Base-by-base conservation (phyloP, 2,113 vertebrate species). In the Vicugna pacos region DNA sequence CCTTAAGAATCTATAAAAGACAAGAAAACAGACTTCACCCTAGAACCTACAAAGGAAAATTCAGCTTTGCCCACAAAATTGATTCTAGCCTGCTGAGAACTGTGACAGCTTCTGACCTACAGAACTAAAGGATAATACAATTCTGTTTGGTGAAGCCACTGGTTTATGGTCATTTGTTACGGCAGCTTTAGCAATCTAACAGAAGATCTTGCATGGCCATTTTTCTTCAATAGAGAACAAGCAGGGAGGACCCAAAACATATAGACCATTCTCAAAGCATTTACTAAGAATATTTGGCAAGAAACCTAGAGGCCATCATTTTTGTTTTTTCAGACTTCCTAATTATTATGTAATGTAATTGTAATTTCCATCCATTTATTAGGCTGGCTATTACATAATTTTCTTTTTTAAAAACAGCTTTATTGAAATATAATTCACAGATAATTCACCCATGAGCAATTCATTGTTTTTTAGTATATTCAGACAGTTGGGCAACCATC, bases 201-300 rank as follows among this genome's bases (percentile, higher is more conserved):
- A 85, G 4, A 65, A 24, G 15, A 50, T 17, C 26, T 13, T 69
- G 19, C 8, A 60, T 52, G 9, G 32, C 10, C 1, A 24, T 58
- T 86, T 52, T 46, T 79, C 12, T 88, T 50, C 19, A 76, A 17
- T 48, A 35, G 35, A 67, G 3, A 60, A 5, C 15, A 11, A 60
- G 6, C 15, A 11, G 28, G 14, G 22, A 67, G 28, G 16, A 70
- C 56, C n/a, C 0, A 86, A 89, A 67, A 67, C 16, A 26, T 35
- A 26, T 56, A 94, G 30, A 64, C 22, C 9, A 7, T 3, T 94
- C 30, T 92, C 22, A 70, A 32, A 86, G n/a, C 30, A 83, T 69
- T 69, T 60, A 83, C 50, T 92, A 67, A 81, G 50, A 84, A 70
- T 93, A 84, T 17, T 60, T 84, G 11, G 28, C 75, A n/a, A 94